Evolutionary conservation across 2,797 vertebrate genomes (phyloP), one percentile per base, ranked within the genome.

Genomic region (Sebastes itinus): DNA sequence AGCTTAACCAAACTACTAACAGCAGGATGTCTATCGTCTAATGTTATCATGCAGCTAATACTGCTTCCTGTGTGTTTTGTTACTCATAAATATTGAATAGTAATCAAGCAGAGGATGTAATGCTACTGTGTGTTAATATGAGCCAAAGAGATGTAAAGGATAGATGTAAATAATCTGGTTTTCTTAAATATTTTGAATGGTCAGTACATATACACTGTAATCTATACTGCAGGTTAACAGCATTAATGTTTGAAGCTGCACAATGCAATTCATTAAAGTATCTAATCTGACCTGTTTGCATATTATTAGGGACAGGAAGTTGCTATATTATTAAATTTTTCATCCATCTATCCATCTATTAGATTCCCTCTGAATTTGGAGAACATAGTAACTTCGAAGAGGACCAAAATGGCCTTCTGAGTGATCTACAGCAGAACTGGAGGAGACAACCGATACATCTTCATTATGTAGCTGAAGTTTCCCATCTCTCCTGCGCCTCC

Each of bases 401-500:
- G 20, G 46, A 49, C 18, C 22, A 73, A 58, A 67, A 61, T 11
- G 38, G 16, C 35, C 4, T 23, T 79, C 65, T 86, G 78, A 87
- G 77, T 61, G 22, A 87, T 77, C 70, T 71, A 16, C 67, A 75
- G 59, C 74, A 80, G 38, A 80, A 83, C 77, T 7, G 32, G 54
- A 80, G 76, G 55, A 71, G 78, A 80, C 80, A 83, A 75, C 49
- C 70, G 56, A 87, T 92, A 65, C 52, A 71, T 92, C 93, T 91
- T 91, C 89, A 92, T 94, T 92, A 87, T 92, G 82, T 52, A 80
- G 82, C 85, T 79, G 76, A 70, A 88, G 72, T 87, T 78, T 79
- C 87, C 86, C 88, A 79, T 92, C 77, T 89, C 87, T 92, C 84
- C 85, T 87, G 87, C 71, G 85, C 84, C 85, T 89, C 74, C 62